Base-by-base conservation (phyloP, 2,113 vertebrate species). In the Percopsis transmontana region DNA sequence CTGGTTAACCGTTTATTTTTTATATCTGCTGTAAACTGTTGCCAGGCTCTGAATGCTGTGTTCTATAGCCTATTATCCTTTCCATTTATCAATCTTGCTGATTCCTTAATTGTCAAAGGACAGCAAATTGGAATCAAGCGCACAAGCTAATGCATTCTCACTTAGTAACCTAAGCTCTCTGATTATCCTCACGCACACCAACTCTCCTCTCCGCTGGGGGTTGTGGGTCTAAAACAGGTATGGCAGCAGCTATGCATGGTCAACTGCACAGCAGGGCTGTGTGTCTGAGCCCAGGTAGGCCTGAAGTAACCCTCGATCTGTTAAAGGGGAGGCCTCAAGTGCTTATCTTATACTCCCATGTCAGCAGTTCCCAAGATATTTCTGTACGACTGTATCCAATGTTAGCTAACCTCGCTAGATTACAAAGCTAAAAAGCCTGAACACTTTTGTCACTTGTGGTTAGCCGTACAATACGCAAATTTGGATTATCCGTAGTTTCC, bases 241-340 rank as follows among this genome's bases (percentile, higher is more conserved):
- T 72, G 60, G 58, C 48, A 50, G 68, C 18, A 51, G 57, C 39
- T 61, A 24, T 72, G 58, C 19, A 39, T 58, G 41, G 24, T 12
- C 15, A 45, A 42, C 18, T 9, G 48, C 16, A 13, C 3, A 8
- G 2, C 47, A 19, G 0, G 15, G 18, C 66, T 59, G 21, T 27
- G 39, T 16, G 15, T 51, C 15, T 9, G 40, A 63, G 65, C 20
- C 16, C 33, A 40, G 16, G 40, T 11, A 54, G 64, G 42, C 56
- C 45, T 0, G 41, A 64, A 33, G 72, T 81, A 66, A 58, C 75
- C 76, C 70, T 55, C 16, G 19, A 23, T 24, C 69, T 8, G 12
- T 81, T 18, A 45, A 42, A 72, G 83, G 79, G 66, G 76, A 81
- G 58, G 68, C 83, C 78, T 85, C 42, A 66, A 42, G 56, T 38